A percentile compares a stretch with the other conserved stretches of the same genome.
These are phyloP conservation scores for Branchinecta sandiegonensis DNA, from an alignment of 2,888 invertebrate genomes.

Conservation along the genomic window DNA sequence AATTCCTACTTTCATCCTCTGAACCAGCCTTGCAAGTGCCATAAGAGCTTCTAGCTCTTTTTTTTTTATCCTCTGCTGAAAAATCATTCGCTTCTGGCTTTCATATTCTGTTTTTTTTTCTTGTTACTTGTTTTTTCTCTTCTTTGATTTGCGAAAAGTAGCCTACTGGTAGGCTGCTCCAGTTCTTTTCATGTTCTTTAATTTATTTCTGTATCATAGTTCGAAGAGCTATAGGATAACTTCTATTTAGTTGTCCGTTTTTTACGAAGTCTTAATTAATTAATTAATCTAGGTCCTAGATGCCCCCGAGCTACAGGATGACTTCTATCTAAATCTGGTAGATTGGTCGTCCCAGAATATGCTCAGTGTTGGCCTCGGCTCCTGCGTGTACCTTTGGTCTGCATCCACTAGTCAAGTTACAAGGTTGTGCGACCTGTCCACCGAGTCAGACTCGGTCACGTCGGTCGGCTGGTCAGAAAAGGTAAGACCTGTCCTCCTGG, in stretches of 20 bases:
- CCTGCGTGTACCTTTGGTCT: slow-evolving; percentile 97
- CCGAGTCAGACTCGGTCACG: slow-evolving; percentile 87
- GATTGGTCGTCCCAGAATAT: slow-evolving; percentile 99
- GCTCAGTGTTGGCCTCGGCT: slow-evolving; percentile 89
- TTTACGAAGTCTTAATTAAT: background rate
- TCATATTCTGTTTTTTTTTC: slow-evolving; percentile 1
- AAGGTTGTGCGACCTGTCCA: slow-evolving; percentile 81
- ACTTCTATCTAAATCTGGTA: slow-evolving; percentile 95
- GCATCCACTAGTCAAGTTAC: slow-evolving; percentile 95
- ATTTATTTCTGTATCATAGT: background rate
- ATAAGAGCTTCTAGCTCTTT: no score
- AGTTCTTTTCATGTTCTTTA: slow-evolving; percentile 8
- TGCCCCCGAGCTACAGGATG: slow-evolving; percentile 93
- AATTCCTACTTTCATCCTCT: no score
- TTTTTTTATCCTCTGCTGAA: no score
- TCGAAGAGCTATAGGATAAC: no score
- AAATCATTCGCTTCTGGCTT: background rate
- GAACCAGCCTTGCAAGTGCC: no score
- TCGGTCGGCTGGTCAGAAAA: slow-evolving; percentile 98
- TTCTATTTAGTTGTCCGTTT: no score
- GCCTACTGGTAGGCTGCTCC: background rate
- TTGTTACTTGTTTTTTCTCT: background rate
- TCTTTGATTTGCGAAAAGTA: background rate
- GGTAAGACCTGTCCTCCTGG: slow-evolving; percentile 30
- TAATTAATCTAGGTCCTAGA: slow-evolving; percentile 50